phyloP scores from a whole-genome alignment of 2,888 invertebrate genomes.

The Stenodera caucasica region DNA sequence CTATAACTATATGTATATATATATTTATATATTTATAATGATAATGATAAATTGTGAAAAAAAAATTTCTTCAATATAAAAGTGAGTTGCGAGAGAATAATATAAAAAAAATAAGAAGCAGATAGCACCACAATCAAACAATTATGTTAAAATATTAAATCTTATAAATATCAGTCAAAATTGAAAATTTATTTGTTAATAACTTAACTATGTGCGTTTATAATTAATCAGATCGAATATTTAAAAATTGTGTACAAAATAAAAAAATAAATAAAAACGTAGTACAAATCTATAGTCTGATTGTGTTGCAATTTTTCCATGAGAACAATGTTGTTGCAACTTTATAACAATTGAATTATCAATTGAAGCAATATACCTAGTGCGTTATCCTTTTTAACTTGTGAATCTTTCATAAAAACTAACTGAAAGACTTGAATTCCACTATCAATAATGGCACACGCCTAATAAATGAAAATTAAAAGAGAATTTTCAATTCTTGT shows the following conservation, averaged over 20 bases:
- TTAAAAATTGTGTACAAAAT: background rate
- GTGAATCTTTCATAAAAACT: background rate
- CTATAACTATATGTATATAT: constrained; percentile 2
- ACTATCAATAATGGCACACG: constrained; percentile 19
- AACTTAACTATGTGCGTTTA: background rate
- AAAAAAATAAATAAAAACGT: background rate
- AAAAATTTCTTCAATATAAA: background rate
- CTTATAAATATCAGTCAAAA: constrained; percentile 1
- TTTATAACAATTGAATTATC: constrained; percentile 7
- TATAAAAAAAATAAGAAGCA: background rate
- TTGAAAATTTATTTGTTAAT: background rate
- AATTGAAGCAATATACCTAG: constrained; percentile 9
- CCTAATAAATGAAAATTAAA: too few species aligned
- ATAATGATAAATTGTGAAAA: background rate
- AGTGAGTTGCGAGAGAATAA: background rate
- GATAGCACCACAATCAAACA: background rate
- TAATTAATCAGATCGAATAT: background rate
- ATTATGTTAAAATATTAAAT: background rate
- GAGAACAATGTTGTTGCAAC: background rate
- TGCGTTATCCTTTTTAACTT: background rate
- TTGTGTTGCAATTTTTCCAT: background rate
- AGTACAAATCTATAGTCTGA: background rate
- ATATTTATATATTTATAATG: background rate
- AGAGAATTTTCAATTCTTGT: too few species aligned
- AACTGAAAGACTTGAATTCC: constrained; percentile 7